These are phyloP conservation scores for Drosophila nigromelanica DNA, from an alignment of 1,140 invertebrate species.

Conservation along the genomic window DNA sequence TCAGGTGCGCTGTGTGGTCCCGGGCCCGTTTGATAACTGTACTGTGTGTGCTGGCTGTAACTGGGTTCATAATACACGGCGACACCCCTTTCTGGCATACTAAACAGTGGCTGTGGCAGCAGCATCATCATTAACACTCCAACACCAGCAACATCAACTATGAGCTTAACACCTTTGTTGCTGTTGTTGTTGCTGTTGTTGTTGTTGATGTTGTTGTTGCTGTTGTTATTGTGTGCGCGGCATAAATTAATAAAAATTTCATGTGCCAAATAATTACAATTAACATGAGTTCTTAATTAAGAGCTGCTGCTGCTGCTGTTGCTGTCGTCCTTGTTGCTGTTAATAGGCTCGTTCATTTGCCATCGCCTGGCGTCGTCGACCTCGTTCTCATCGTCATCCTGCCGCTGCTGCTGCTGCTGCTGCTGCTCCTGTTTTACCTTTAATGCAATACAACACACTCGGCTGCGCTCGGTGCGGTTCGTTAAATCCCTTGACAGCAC, in stretches of 20 bases:
- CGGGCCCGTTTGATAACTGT: constrained; percentile 34
- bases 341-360: constrained; percentile 80
- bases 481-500: constrained; percentile 66
- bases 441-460: constrained; percentile 81
- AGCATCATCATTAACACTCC: constrained; percentile 38
- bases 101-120: constrained; percentile 58
- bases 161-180: constrained; percentile 61
- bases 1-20: constrained; percentile 11
- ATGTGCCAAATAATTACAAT: constrained; percentile 84
- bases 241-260: constrained; percentile 84
- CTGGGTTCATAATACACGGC: constrained; percentile 9
- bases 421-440: constrained; percentile 57
- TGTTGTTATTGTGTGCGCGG: constrained; percentile 73
- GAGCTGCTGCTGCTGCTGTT: constrained; percentile 59
- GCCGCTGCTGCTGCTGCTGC: constrained; percentile 32
- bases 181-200: neutral
- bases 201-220: constrained; percentile 85
- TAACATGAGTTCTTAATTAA: constrained; percentile 84
- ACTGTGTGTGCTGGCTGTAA: constrained; percentile 8
- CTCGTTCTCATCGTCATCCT: neutral
- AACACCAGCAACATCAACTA: constrained; percentile 42
- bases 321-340: constrained; percentile 73
- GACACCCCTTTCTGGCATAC: constrained; percentile 60
- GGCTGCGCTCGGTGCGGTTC: constrained; percentile 78
- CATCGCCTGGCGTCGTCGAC: constrained; percentile 31